Conservation (phyloP, 2,888 invertebrate genomes). For the Autographa pulchrina region DNA sequence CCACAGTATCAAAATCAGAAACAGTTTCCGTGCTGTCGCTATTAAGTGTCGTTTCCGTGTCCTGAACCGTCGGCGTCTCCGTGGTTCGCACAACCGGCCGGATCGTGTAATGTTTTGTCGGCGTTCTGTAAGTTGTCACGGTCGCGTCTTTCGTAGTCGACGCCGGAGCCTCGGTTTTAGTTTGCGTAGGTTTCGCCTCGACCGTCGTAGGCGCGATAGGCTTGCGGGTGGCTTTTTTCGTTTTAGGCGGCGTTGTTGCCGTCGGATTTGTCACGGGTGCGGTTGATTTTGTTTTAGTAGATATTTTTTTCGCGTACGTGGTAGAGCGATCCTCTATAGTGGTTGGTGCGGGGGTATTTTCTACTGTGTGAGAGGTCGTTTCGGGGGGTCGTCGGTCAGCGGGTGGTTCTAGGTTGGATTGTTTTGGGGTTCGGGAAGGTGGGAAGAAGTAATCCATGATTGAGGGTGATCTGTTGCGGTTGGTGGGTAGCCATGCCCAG, state of each 20-base stretch:
- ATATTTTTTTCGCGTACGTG: conserved; percentile 80
- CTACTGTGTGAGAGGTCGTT: conserved; percentile 60
- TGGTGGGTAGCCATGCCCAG: conserved; percentile 85
- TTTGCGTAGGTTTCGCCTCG: conserved; percentile 78
- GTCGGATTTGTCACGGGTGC: conserved; percentile 78
- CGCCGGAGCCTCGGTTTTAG: conserved; percentile 73
- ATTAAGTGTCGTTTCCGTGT: conserved; percentile 85
- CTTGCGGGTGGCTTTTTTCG: conserved; percentile 80
- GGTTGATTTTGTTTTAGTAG: conserved; percentile 82
- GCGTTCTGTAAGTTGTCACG: conserved; percentile 76
- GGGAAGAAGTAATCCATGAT: conserved; percentile 88
- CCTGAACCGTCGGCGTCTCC: conserved; percentile 79
- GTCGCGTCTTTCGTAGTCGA: conserved; percentile 74
- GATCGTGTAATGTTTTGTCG: conserved; percentile 89
- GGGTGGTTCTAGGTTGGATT: conserved; percentile 82
- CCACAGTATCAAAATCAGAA: conserved; percentile 76
- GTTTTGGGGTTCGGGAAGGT: conserved; percentile 87
- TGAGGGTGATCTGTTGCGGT: conserved; percentile 82
- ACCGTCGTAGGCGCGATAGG: conserved; percentile 72
- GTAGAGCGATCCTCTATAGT: conserved; percentile 81
- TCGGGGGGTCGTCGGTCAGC: conserved; percentile 81
- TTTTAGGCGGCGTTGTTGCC: conserved; percentile 79
- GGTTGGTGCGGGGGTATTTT: conserved; percentile 77
- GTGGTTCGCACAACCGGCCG: conserved; percentile 83
- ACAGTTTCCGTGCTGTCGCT: conserved; percentile 88